Evolutionary conservation across 2,113 vertebrate genomes (phyloP), one percentile per base, ranked within the genome.

Genomic region (Girardinichthys multiradiatus): DNA sequence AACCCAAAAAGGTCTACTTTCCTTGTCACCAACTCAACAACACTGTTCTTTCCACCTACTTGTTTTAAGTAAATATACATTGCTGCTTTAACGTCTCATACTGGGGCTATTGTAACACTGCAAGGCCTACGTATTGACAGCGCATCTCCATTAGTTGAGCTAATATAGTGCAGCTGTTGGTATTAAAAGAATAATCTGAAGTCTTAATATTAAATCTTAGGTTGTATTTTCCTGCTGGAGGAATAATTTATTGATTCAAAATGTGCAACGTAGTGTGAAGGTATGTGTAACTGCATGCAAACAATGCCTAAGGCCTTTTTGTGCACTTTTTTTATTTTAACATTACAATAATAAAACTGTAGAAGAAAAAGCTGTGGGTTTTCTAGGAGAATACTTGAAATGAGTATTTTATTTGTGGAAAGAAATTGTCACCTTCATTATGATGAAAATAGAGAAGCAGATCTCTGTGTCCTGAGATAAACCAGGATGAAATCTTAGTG

Each of bases 51-150:
- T 60, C 64, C 21, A 0, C 72, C 69, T 67, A 60, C 42, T 8
- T 67, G 37, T 14, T 85, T 57, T 58, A 67, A 68, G 28, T 30
- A 28, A 21, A 4, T 64, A 76, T 39, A 42, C 70, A 68, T 76
- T 68, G 67, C 30, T 48, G 28, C 73, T 60, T 79, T 42, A 74
- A n/a, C n/a, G n/a, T n/a, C n/a, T n/a, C n/a, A n/a, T n/a, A n/a
- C 31, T 21, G 26, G 27, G 14, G 42, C 39, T 74, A 31, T 77
- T 79, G 31, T 35, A 3, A 14, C 17, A 15, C 57, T 74, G 57
- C 27, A 28, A 27, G 13, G 13, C 29, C 59, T 57, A 24, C 31
- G 48, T 11, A 24, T 54, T 54, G 19, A 54, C 48, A n/a, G 24
- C 48, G n/a, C 48, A 21, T 54, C n/a, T 54, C 48, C 48, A 24